A percentile compares a stretch with the other conserved stretches of the same genome.
Conservation (phyloP, 2,797 vertebrate genomes). For the Oceanodroma leucorhoa region DNA sequence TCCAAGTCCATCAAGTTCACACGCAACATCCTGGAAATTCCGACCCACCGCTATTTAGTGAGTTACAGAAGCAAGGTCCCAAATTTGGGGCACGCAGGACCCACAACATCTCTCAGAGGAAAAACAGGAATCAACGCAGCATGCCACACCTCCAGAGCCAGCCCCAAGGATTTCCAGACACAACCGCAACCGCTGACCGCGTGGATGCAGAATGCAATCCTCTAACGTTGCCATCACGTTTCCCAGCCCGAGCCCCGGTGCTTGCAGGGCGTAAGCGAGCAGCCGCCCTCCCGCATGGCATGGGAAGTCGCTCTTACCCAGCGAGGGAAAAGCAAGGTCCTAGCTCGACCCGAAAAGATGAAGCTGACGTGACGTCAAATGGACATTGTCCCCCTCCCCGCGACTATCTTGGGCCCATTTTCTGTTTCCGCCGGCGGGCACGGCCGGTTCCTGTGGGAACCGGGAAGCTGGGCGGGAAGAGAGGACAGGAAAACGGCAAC, state of each 20-base stretch:
- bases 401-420: constrained; percentile 59
- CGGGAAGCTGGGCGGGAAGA: constrained; percentile 62
- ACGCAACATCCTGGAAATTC: not conserved
- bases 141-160: not conserved
- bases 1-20: not conserved
- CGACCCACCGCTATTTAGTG: fast-evolving
- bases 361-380: constrained; percentile 49
- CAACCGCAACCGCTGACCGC: fast-evolving
- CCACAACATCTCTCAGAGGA: not conserved
- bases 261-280: not conserved
- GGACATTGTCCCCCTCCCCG: constrained; percentile 1
- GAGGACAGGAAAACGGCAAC: constrained; percentile 56
- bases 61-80: not conserved
- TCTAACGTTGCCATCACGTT: fast-evolving
- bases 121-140: not conserved
- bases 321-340: not conserved
- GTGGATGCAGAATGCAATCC: not conserved
- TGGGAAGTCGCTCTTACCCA: not conserved
- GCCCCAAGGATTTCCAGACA: not conserved
- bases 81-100: not conserved
- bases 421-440: constrained; percentile 56
- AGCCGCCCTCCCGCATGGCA: fast-evolving
- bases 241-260: fast-evolving
- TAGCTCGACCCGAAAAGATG: not conserved
- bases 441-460: constrained; percentile 78